Base-by-base conservation (phyloP, 2,888 invertebrate species). In the Dastarcus helophoroides region DNA sequence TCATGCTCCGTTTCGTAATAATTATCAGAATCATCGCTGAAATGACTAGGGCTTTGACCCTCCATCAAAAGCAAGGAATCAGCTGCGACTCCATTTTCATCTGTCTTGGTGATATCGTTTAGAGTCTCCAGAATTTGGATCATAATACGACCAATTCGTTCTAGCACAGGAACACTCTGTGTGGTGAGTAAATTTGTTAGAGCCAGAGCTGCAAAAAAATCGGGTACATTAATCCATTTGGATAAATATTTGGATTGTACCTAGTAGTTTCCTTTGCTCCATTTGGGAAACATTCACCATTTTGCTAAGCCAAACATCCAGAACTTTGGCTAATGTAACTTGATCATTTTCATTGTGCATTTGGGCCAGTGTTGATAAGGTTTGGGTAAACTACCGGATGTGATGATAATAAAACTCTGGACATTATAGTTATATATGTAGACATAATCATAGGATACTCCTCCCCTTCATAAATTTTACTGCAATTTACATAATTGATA, bases 211-310 rank as follows among this genome's bases (percentile, higher is more conserved):
- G 40, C 25, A 44, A 43, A 31, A 33, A 4, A 14, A 12, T 6
- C n/a, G 6, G n/a, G 19, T 7, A 17, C n/a, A 17, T 17, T 17
- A 8, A 19, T 19, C 6, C 8, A 7, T 8, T 19, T 17, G 6
- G 8, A 17, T 7, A 17, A 8, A 17, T 7, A 7, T 17, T 17
- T 17, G 6, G 6, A 17, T 17, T 17, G 73, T 58, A 61, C 80
- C 80, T 40, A 86, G 71, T 15, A 93, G 67, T 60, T 94, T 94
- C 49, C 82, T 73, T 57, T 82, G 73, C 50, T 88, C 85, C 5
- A 76, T 69, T 43, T 84, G 82, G 0, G 81, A 74, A 3, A 88
- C 76, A 30, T 76, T 63, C 21, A 79, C 74, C 75, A 89, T 81
- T 58, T 77, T 79, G 39, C 73, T 73, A 4, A 85, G 69, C 84